A percentile compares a stretch with the other conserved stretches of the same genome.
These are phyloP conservation scores for Luffia ferchaultella DNA, from an alignment of 2,888 invertebrate genomes.

Conservation along the genomic window DNA sequence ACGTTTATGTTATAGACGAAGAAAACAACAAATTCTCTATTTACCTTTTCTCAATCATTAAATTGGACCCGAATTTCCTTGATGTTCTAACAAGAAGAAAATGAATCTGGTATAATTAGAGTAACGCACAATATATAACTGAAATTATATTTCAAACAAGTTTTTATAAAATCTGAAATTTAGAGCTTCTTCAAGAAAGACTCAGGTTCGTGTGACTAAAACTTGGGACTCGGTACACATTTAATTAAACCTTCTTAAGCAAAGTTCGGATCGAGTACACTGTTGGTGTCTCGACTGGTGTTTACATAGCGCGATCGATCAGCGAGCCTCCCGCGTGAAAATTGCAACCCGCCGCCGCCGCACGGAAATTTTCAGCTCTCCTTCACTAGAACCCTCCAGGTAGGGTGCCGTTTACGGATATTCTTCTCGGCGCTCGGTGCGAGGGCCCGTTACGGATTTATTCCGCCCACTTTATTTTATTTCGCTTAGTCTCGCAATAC, in stretches of 20 bases:
- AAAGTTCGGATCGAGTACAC: not conserved
- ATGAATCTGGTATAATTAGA: no score
- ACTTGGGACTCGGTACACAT: no score
- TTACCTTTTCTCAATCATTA: no score
- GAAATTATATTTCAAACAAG: no score
- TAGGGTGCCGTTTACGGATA: conserved; percentile 38
- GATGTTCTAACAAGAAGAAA: no score
- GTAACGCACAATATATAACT: no score
- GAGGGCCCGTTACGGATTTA: conserved; percentile 29
- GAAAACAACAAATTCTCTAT: no score
- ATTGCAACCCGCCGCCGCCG: conserved; percentile 42
- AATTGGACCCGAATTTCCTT: no score
- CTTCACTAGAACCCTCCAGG: conserved; percentile 32
- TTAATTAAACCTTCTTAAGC: not conserved
- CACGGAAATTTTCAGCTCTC: conserved; percentile 25
- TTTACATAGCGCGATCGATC: conserved; percentile 57
- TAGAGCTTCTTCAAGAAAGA: no score
- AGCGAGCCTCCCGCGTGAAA: conserved; percentile 52
- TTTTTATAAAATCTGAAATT: no score
- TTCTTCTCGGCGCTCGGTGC: conserved; percentile 33
- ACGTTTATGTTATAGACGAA: no score
- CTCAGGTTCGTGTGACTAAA: no score
- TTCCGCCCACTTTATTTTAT: conserved; percentile 28
- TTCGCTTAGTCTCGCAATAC: not conserved
- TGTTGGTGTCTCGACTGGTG: not conserved